These are phyloP conservation scores for Nemopilema nomurai DNA, from an alignment of 30 jellyfish, hydroid and myxozoan genomes.

Conservation along the genomic window DNA sequence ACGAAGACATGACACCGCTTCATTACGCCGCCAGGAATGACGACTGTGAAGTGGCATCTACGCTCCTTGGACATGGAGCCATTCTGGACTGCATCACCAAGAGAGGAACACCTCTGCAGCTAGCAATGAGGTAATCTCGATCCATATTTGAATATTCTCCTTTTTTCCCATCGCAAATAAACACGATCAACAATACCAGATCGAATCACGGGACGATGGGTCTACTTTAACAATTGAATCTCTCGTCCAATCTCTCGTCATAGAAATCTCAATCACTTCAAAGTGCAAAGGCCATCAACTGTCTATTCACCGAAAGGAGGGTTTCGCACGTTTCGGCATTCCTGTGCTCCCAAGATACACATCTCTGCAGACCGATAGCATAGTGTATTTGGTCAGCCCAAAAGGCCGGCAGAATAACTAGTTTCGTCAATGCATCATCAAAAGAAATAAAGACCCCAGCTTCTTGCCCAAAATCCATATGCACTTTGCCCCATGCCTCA, in stretches of 20 bases:
- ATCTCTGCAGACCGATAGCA: too few relatives aligned
- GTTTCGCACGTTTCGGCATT: too few relatives aligned
- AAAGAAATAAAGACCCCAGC: too few relatives aligned
- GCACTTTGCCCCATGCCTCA: too few relatives aligned
- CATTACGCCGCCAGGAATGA: slow-evolving; percentile 16
- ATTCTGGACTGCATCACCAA: background rate
- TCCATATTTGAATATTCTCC: background rate
- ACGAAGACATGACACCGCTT: slow-evolving; percentile 1
- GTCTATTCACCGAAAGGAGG: background rate
- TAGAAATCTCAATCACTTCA: background rate
- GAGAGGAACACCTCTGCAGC: slow-evolving; percentile 5
- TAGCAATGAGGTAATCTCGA: slow-evolving; percentile 5
- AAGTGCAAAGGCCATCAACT: background rate
- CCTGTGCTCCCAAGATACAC: too few relatives aligned
- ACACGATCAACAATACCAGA: too few relatives aligned
- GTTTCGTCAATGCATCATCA: too few relatives aligned
- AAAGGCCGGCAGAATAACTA: too few relatives aligned
- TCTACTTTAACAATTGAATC: background rate
- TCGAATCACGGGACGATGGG: background rate
- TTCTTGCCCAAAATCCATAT: too few relatives aligned
- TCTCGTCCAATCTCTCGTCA: background rate
- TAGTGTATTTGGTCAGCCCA: too few relatives aligned
- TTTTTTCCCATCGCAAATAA: background rate
- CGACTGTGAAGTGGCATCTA: background rate
- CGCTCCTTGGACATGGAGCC: slow-evolving; percentile 3